Conservation (phyloP, 2,888 invertebrate genomes). For the Sesamia inferens region DNA sequence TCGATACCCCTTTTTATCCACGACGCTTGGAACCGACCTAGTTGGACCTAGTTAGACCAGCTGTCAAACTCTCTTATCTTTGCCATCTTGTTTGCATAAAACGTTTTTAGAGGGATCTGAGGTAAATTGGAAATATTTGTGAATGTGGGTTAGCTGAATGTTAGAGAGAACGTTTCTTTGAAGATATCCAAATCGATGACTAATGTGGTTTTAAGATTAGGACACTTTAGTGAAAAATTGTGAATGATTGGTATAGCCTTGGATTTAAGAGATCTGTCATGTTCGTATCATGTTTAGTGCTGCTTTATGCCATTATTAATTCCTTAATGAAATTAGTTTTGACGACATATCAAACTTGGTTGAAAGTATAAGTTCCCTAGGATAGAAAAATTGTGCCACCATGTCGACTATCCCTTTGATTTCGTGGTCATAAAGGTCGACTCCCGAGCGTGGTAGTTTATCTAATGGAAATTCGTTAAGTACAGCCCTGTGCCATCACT, state of each 20-base stretch:
- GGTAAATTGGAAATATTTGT: slow-evolving; percentile 52
- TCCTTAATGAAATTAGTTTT: neutral
- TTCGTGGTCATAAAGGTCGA: neutral
- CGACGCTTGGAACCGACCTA: slow-evolving; percentile 64
- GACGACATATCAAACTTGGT: neutral
- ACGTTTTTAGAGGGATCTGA: slow-evolving; percentile 48
- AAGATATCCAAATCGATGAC: neutral
- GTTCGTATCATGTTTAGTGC: neutral
- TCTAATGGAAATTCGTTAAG: neutral
- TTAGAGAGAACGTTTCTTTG: neutral
- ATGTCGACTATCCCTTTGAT: neutral
- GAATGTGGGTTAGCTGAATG: slow-evolving; percentile 50
- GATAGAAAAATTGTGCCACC: neutral
- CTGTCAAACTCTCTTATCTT: slow-evolving; percentile 66
- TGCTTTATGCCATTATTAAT: neutral
- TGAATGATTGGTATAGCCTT: neutral
- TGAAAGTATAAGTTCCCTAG: neutral
- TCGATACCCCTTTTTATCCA: slow-evolving; percentile 66
- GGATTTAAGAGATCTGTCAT: neutral
- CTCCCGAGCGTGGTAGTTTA: neutral
- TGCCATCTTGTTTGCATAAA: slow-evolving; percentile 59
- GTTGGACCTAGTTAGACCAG: slow-evolving; percentile 61
- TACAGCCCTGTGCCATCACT: too few relatives aligned
- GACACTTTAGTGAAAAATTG: neutral
- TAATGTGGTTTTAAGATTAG: slow-evolving; percentile 4